phyloP scores from a whole-genome alignment of 2,888 invertebrate species.

The Ecliptopera silaceata region DNA sequence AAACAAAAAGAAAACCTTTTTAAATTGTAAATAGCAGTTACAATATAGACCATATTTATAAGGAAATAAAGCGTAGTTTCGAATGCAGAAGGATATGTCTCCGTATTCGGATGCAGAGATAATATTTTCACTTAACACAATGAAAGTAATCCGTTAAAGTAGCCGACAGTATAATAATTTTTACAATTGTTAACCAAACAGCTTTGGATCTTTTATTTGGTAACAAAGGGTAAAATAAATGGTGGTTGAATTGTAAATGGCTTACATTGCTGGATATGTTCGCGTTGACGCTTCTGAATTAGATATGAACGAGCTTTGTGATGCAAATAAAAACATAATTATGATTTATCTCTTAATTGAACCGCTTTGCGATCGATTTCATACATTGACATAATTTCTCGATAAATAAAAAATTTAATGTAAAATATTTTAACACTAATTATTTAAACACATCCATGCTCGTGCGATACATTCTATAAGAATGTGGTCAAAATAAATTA shows the following conservation, averaged over 20 bases:
- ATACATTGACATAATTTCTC: too few species aligned
- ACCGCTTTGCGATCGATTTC: neutral
- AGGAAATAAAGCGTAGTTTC: slow-evolving; percentile 1
- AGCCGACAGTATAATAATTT: slow-evolving; percentile 66
- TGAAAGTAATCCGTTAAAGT: slow-evolving; percentile 77
- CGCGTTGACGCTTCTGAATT: slow-evolving; percentile 67
- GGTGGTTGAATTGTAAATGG: slow-evolving; percentile 54
- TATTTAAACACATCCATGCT: too few species aligned
- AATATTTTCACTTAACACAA: slow-evolving; percentile 56
- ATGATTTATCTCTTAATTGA: too few species aligned
- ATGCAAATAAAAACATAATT: slow-evolving; percentile 72
- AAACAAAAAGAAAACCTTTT: neutral
- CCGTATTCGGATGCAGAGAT: slow-evolving; percentile 27
- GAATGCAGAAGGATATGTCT: neutral
- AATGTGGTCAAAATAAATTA: too few species aligned
- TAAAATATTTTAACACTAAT: too few species aligned
- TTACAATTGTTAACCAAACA: slow-evolving; percentile 69
- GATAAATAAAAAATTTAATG: too few species aligned
- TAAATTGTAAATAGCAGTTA: neutral
- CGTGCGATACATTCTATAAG: too few species aligned
- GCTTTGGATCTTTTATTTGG: slow-evolving; percentile 57
- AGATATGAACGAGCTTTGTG: slow-evolving; percentile 58
- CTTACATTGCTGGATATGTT: slow-evolving; percentile 61
- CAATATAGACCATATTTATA: neutral
- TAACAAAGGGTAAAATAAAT: slow-evolving; percentile 58